Evolutionary conservation across 1,140 invertebrate species (phyloP).

Genomic region (Drosophila tani): DNA sequence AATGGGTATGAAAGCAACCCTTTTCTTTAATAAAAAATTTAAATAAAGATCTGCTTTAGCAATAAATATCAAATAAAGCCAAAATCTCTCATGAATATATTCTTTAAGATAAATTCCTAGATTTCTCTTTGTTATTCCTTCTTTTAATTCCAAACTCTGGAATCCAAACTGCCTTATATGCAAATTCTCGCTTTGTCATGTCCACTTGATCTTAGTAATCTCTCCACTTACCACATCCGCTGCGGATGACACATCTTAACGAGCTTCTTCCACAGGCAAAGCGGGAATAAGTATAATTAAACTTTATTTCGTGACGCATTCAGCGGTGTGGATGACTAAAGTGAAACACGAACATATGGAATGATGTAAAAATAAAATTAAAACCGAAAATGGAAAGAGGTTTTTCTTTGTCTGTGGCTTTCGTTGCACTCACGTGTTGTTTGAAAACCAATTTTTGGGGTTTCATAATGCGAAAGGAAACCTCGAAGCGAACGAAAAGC

Average conservation of each 20-base stretch:
- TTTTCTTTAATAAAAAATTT: no score
- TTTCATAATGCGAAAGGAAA: conserved; percentile 61
- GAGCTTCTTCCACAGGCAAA: conserved; percentile 16
- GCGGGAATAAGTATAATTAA: conserved; percentile 31
- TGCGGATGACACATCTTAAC: conserved; percentile 43
- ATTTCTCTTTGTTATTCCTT: neutral
- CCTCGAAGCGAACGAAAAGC: conserved; percentile 57
- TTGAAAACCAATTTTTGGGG: conserved; percentile 26
- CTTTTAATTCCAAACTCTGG: neutral
- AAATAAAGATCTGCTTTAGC: no score
- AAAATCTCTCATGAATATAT: neutral
- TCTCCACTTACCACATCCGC: conserved; percentile 29
- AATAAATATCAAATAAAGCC: no score
- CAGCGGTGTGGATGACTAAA: conserved; percentile 37
- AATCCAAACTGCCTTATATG: neutral
- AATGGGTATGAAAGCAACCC: no score
- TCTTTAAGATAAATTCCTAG: neutral
- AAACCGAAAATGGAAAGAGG: conserved; percentile 10
- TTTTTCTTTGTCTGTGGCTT: conserved; percentile 27
- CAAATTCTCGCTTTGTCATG: neutral
- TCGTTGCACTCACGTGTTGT: conserved; percentile 45
- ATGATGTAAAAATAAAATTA: conserved; percentile 15
- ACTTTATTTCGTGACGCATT: conserved; percentile 56
- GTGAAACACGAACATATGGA: conserved; percentile 22
- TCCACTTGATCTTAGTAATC: conserved; percentile 11